phyloP scores from a whole-genome alignment of 1,140 invertebrate genomes.

The Lepidurus arcticus region DNA sequence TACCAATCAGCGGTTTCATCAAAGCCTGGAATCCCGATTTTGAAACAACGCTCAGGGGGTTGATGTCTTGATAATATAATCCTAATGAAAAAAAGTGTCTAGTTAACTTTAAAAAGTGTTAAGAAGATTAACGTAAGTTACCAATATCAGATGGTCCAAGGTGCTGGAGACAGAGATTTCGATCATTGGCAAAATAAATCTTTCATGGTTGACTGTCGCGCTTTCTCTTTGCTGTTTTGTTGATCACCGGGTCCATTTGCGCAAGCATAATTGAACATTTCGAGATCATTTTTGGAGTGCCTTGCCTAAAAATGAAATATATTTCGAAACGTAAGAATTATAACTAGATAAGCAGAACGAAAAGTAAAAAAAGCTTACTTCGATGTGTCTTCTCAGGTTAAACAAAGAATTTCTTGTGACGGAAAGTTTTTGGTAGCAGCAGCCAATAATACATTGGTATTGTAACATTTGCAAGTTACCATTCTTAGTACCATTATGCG shows the following conservation, averaged over 20 bases:
- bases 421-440: not conserved
- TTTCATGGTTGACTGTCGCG: not conserved
- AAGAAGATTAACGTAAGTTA: not conserved
- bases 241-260: not conserved
- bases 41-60: not conserved
- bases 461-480: not conserved
- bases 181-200: not conserved
- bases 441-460: not conserved
- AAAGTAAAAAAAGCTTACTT: not conserved
- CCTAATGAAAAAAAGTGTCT: not conserved
- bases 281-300: not conserved
- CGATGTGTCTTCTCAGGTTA: not conserved
- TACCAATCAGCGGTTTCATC: not conserved
- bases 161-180: not conserved
- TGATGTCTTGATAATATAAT: not conserved
- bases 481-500: not conserved
- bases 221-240: not conserved
- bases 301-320: not conserved
- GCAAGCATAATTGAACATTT: not conserved
- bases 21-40: not conserved
- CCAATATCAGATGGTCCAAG: not conserved
- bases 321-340: not conserved
- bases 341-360: not conserved
- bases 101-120: not conserved
- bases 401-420: not conserved